Conservation (phyloP, 2,797 vertebrate species). For the Lagodon rhomboides region DNA sequence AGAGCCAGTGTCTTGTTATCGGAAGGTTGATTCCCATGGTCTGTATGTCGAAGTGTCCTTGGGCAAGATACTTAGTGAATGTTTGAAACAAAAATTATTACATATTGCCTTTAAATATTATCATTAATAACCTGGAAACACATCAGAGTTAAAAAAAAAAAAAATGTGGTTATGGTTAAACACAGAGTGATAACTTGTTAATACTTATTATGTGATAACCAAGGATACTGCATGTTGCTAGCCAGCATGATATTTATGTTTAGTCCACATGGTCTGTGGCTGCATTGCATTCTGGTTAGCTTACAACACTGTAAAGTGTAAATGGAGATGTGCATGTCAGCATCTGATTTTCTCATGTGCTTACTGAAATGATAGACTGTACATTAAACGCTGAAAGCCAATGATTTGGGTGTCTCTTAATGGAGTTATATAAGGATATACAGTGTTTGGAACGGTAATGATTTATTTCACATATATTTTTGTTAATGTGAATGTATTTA, state of each 20-base stretch:
- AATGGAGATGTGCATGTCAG: neutral
- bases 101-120: too few species aligned
- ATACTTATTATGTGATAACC: neutral
- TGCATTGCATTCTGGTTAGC: neutral
- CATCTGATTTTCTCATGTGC: neutral
- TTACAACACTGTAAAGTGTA: neutral
- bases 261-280: neutral
- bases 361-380: neutral
- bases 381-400: neutral
- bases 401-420: neutral
- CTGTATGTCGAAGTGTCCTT: too few species aligned
- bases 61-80: too few species aligned
- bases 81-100: too few species aligned
- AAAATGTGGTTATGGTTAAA: neutral
- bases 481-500: neutral
- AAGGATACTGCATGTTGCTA: neutral
- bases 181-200: too few species aligned
- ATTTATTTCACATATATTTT: neutral
- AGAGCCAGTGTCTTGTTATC: too few species aligned
- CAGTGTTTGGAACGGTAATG: neutral
- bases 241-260: neutral
- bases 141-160: too few species aligned
- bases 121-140: neutral
- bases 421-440: neutral
- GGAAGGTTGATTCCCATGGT: too few species aligned